Base-by-base conservation (phyloP, 2,888 invertebrate genomes). In the Bugulina stolonifera region DNA sequence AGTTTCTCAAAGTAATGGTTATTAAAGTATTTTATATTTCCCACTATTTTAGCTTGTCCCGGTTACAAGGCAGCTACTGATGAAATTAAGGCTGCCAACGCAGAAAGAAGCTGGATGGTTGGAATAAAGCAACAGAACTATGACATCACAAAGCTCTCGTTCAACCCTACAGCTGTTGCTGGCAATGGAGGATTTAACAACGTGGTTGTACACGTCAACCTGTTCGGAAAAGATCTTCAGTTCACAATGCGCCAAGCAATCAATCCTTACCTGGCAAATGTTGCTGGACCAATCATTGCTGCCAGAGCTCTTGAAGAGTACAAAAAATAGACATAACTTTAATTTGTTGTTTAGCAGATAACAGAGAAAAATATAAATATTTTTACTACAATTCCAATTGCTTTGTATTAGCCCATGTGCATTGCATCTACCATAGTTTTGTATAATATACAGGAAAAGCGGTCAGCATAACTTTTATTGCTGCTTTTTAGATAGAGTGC, bases 211-310 rank as follows among this genome's bases (percentile, higher is more conserved):
- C 34, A 52, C 1, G 69, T 72, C 5, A 69, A 29, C 2, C n/a
- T 72, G 23, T 54, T 72, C 22, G 72, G 72, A 22, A 72, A 69
- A 25, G 54, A 35, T 1, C 54, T 72, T 5, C 32, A 35, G 52
- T 72, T 72, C 69, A 29, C 69, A 18, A 10, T 69, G 69, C 25
- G 35, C 10, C 5, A 64, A 32, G 29, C 64, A 34, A 52, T 69
- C 43, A 72, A 72, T 34, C 72, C 72, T 23, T 72, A 69, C 69
- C 52, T 69, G 34, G 69, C 72, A 0, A 64, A 35, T 10, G 35
- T 25, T 29, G 64, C 72, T 52, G 72, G 69, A 52, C 72, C 72
- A 35, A 2, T 32, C 32, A 72, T 72, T 32, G 72, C 69, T n/a
- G 29, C 14, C 22, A 32, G 69, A 54, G 72, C 72, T 52, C 29